Percentiles rank a stretch among this genome's conserved stretches.
Evolutionary conservation across 2,113 vertebrate species (phyloP).

Genomic region (rabbit (Oryctolagus cuniculus)): mOryCun1.1 NC_091453.1:112723001-112723500

Average conservation of each 20-base stretch:
- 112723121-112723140: not conserved
- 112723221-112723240: not conserved
- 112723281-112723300: not conserved
- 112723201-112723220: not conserved
- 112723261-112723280: not conserved
- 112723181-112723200: not conserved
- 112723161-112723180: not conserved
- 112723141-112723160: not conserved
- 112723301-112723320: not conserved
- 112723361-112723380: not conserved
- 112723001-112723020: not conserved
- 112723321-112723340: not conserved
- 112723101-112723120: not conserved
- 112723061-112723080: not conserved
- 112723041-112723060: not conserved
- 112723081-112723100: not conserved
- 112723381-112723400: not conserved
- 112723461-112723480: not conserved
- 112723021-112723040: not conserved
- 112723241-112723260: not conserved
- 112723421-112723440: not conserved
- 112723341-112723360: too few species aligned
- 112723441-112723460: constrained; percentile 16
- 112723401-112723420: not conserved
- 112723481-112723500: not conserved